A percentile compares a stretch with the other conserved stretches of the same genome.
Conservation (phyloP, 2,888 invertebrate genomes). For the Chrysodeixis includens region DNA sequence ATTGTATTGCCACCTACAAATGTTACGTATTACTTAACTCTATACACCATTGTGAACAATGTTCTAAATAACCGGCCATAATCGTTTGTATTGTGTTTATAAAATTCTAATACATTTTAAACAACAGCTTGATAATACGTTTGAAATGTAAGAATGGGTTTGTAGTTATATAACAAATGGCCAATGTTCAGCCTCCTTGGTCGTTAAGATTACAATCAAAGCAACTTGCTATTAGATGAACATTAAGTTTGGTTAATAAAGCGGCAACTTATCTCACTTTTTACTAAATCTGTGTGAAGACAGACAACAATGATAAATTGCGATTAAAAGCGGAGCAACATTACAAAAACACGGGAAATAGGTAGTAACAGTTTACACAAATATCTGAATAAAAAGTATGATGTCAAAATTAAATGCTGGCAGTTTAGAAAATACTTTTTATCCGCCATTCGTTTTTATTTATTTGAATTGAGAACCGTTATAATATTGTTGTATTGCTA, state of each 20-base stretch:
- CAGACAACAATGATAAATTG: neutral
- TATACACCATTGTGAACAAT: neutral
- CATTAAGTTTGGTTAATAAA: neutral
- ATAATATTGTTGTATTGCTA: neutral
- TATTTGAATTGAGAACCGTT: slow-evolving; percentile 4
- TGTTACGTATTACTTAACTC: neutral
- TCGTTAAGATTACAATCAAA: slow-evolving; percentile 1
- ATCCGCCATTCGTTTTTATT: neutral
- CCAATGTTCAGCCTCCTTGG: neutral
- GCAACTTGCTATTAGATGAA: neutral
- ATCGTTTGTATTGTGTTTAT: slow-evolving; percentile 5
- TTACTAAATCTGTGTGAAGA: neutral
- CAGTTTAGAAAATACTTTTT: neutral
- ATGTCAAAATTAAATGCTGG: neutral
- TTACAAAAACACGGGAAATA: neutral
- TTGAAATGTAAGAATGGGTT: neutral
- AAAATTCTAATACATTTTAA: neutral
- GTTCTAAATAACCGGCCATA: neutral
- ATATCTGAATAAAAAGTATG: neutral
- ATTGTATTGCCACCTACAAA: neutral
- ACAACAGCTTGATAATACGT: neutral
- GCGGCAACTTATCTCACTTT: slow-evolving; percentile 4
- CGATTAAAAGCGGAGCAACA: neutral
- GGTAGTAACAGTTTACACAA: neutral
- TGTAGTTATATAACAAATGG: slow-evolving; percentile 6